phyloP scores from a whole-genome alignment of 2,113 vertebrate genomes.

The Galeopterus variegatus region DNA sequence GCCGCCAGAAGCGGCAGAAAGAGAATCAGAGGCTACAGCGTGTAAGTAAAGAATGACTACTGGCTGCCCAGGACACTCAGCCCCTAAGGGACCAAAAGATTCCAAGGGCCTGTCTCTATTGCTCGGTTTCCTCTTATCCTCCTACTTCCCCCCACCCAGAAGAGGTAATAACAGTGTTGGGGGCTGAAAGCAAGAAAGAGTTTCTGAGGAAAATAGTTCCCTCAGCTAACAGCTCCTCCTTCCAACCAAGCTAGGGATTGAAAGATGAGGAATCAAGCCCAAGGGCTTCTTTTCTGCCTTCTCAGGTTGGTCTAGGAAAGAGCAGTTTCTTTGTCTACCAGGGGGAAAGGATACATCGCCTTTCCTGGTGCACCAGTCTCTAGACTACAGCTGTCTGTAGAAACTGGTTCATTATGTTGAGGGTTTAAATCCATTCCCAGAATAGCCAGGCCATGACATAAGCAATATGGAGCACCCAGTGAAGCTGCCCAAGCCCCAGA shows the following conservation, averaged over 20 bases:
- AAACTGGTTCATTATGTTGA: background rate
- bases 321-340: background rate
- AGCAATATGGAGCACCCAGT: background rate
- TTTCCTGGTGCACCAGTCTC: background rate
- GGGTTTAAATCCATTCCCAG: background rate
- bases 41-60: constrained; percentile 31
- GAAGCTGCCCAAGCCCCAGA: background rate
- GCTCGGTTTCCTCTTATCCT: background rate
- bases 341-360: background rate
- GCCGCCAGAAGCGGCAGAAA: constrained; percentile 2
- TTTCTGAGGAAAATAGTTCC: constrained; percentile 18
- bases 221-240: background rate
- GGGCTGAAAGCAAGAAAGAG: background rate
- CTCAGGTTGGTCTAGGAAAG: background rate
- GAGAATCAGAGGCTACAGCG: background rate
- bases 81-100: background rate
- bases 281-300: constrained; percentile 63
- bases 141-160: background rate
- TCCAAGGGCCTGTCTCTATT: background rate
- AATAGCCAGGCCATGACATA: background rate
- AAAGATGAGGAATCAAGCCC: background rate
- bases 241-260: background rate
- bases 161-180: background rate
- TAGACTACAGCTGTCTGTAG: background rate
- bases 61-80: background rate